phyloP scores from a whole-genome alignment of 2,888 invertebrate genomes.

The Amaurobius ferox region DNA sequence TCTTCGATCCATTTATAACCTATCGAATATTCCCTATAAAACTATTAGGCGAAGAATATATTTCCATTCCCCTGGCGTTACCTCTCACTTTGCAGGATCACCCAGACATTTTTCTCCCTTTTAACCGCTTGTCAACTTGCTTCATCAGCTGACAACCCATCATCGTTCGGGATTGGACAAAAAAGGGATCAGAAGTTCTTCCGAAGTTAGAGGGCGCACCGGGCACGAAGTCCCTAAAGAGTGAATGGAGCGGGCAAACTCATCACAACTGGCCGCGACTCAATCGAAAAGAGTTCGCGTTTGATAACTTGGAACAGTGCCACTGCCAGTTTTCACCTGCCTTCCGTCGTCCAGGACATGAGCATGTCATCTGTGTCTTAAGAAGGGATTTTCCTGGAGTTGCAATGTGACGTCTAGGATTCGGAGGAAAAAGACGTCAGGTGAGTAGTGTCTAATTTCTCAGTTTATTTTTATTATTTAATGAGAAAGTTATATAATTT shows the following conservation, averaged over 20 bases:
- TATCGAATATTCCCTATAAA: no score
- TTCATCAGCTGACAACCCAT: background rate
- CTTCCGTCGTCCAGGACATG: background rate
- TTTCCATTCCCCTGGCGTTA: no score
- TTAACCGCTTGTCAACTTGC: background rate
- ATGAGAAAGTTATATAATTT: no score
- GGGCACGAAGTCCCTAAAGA: background rate
- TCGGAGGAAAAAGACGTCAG: background rate
- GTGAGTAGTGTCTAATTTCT: no score
- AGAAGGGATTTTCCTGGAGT: background rate
- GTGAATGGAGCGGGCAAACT: background rate
- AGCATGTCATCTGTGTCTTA: background rate
- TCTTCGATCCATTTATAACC: no score
- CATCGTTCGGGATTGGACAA: background rate
- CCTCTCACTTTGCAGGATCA: background rate
- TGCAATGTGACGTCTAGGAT: background rate
- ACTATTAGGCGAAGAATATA: no score
- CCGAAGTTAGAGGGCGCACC: background rate
- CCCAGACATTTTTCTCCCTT: background rate
- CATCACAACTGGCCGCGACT: background rate
- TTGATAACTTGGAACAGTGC: background rate
- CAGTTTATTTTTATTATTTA: background rate
- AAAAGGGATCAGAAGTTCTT: slow-evolving; percentile 3
- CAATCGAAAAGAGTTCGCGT: background rate
- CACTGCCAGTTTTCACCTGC: background rate